These are phyloP conservation scores for Hypotaenidia okinawae DNA, from an alignment of 2,797 vertebrate species.

Conservation along the genomic window DNA sequence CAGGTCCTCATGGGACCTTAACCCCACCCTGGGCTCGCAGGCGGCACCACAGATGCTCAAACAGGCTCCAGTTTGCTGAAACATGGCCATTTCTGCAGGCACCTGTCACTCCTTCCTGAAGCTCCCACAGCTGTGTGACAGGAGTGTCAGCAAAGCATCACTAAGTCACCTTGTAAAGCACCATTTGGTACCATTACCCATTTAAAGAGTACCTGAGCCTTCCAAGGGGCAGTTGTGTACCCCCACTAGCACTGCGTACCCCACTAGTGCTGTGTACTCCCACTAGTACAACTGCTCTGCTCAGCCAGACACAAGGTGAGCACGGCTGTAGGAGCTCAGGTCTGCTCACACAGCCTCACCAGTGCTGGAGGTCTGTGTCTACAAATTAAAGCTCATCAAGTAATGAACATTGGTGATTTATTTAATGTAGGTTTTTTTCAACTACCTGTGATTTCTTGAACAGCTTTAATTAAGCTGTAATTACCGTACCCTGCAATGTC, in stretches of 20 bases:
- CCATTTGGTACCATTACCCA: neutral
- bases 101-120: neutral
- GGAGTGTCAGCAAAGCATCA: neutral
- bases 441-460: neutral
- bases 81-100: neutral
- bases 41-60: neutral
- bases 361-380: neutral
- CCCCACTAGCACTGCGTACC: too few species aligned
- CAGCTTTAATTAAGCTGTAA: neutral
- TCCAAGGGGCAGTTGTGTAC: too few species aligned
- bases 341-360: neutral
- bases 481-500: neutral
- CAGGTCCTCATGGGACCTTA: neutral
- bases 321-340: rapidly evolving
- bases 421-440: neutral
- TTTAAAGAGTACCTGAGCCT: neutral
- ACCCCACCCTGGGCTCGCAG: neutral
- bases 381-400: neutral
- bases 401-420: neutral
- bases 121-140: neutral
- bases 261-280: too few species aligned
- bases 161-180: neutral
- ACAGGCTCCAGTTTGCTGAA: neutral
- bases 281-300: too few species aligned
- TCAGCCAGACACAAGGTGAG: neutral